phyloP scores from a whole-genome alignment of 2,113 vertebrate species.

The Rhadina sibilatrix region DNA sequence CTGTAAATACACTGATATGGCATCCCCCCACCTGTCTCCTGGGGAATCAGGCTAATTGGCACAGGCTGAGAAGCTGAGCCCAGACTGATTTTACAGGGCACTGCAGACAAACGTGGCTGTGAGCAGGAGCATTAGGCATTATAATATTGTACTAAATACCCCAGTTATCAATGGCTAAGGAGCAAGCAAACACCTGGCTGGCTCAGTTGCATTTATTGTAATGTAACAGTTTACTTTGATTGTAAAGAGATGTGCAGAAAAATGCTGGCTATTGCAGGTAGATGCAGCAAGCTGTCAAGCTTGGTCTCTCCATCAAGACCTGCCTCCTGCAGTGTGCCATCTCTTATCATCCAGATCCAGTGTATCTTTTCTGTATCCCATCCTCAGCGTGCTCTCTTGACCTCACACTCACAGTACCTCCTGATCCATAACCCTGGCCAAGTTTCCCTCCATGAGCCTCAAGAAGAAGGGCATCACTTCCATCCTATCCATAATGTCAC shows the following conservation, averaged over 20 bases:
- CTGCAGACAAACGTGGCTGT: background rate
- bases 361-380: background rate
- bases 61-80: background rate
- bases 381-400: background rate
- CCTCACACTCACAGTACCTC: background rate
- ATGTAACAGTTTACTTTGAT: background rate
- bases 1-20: background rate
- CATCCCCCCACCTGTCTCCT: constrained; percentile 10
- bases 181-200: background rate
- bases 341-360: background rate
- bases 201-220: background rate
- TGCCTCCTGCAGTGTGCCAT: background rate
- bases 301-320: background rate
- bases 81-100: background rate
- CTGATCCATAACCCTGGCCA: background rate
- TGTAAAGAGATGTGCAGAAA: background rate
- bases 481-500: background rate
- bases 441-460: background rate
- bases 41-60: background rate
- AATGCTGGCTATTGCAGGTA: background rate
- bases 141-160: background rate
- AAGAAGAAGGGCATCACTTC: background rate
- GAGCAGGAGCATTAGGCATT: background rate
- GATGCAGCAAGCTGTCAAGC: background rate
- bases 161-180: accelerated